Base-by-base conservation (phyloP, 2,113 vertebrate species). In the Corythaeola cristata region DNA sequence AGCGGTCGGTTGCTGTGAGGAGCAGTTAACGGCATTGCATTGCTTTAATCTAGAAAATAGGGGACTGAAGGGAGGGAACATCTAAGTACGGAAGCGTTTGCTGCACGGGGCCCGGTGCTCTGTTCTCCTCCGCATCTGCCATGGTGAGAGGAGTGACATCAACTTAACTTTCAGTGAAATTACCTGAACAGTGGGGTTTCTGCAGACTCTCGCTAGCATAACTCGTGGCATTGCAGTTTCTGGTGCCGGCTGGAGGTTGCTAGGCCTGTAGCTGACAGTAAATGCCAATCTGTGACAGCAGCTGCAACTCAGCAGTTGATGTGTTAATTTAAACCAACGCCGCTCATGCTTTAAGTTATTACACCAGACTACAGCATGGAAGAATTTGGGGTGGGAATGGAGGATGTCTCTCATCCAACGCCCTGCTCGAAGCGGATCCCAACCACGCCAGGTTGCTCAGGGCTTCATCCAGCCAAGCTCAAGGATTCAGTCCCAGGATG, bases 301-400 rank as follows among this genome's bases (percentile, higher is more conserved):
- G 80, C 86, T 92, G 80, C 72, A 76, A 7, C 76, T 94, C 93
- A 96, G 91, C 62, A 95, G 64, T 45, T 50, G 85, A 87, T 78
- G 69, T 85, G 77, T 94, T 82, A 79, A 90, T 93, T 92, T 92
- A 92, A 93, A 90, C 75, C 66, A 91, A n/a, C 45, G 39, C 28
- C 60, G 35, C 47, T 96, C 28, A 5, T 23, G 64, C 64, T 74
- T 67, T 87, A 55, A 77, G 50, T 58, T 86, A 66, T 50, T 84
- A 59, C 0, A 0, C 50, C 41, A 88, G 67, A 53, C 39, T 14
- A 13, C 2, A 2, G 50, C 41, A 12, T 0, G 18, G 52, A 71
- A 77, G n/a, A 67, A 28, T 55, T 41, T 62, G 66, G 77, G 73
- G 23, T 30, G 50, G 44, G 47, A 32, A 35, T 1, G 6, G 0